Evolutionary conservation across 2,888 invertebrate species (phyloP).

Genomic region (Morpho achilles): DNA sequence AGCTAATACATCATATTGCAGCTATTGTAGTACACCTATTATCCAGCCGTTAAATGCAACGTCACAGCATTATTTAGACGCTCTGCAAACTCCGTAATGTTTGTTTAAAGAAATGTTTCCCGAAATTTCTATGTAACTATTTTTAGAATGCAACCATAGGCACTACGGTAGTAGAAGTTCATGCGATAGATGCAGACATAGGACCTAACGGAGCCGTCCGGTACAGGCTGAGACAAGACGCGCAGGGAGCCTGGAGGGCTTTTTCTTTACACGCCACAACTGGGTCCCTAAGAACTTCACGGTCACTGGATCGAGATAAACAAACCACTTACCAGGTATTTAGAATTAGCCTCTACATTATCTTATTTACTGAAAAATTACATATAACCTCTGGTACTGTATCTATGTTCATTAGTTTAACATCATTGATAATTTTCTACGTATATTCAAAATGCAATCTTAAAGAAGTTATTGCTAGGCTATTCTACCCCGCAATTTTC

Average conservation of each 20-base stretch:
- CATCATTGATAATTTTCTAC: too few species aligned
- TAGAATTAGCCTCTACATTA: not conserved
- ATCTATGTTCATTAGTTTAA: too few species aligned
- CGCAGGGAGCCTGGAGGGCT: slow-evolving; percentile 88
- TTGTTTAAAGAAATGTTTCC: not conserved
- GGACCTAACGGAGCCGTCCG: slow-evolving; percentile 94
- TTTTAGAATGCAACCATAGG: slow-evolving; percentile 91
- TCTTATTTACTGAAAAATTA: too few species aligned
- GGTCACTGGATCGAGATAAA: slow-evolving; percentile 87
- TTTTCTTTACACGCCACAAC: slow-evolving; percentile 89
- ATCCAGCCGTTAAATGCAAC: too few species aligned
- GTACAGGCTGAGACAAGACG: slow-evolving; percentile 89
- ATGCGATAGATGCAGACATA: slow-evolving; percentile 92
- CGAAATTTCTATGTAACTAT: not conserved
- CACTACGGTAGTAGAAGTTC: slow-evolving; percentile 87
- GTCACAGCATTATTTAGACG: not conserved
- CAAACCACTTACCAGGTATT: slow-evolving; percentile 92
- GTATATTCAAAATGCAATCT: too few species aligned
- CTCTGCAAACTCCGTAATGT: not conserved
- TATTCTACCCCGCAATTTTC: too few species aligned
- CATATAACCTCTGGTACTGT: too few species aligned
- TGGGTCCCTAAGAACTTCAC: slow-evolving; percentile 86
- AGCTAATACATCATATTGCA: too few species aligned
- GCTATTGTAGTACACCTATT: too few species aligned
- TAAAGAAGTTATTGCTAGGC: too few species aligned